Evolutionary conservation across 2,888 invertebrate species (phyloP).

Genomic region (Rhagonycha fulva): DNA sequence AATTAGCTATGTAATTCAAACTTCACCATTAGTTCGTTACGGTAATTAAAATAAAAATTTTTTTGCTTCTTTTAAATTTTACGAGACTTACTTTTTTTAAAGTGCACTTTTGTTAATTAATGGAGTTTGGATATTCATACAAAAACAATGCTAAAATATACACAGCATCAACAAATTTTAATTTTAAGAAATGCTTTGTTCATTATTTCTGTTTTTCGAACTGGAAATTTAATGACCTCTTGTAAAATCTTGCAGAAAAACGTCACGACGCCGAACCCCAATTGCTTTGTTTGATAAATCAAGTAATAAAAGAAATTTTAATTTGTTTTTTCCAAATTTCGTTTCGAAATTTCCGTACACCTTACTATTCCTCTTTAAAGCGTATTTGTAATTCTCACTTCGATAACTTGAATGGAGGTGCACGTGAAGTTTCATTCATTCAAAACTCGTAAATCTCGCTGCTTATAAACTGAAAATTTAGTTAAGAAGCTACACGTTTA

Average conservation of each 20-base stretch:
- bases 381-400: not conserved
- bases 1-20: not conserved
- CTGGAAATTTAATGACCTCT: slow-evolving; percentile 29
- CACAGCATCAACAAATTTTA: slow-evolving; percentile 27
- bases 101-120: not conserved
- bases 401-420: not conserved
- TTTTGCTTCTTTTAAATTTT: not conserved
- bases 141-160: not conserved
- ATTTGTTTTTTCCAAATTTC: slow-evolving; percentile 1
- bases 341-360: not conserved
- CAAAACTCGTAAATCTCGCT: not conserved
- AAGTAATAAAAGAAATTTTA: not conserved
- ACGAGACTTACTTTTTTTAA: not conserved
- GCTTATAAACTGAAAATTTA: not conserved
- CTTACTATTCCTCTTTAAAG: not conserved
- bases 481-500: not conserved
- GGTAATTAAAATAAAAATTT: not conserved
- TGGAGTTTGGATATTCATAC: not conserved
- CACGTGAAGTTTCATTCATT: not conserved
- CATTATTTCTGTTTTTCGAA: slow-evolving; percentile 29
- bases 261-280: not conserved
- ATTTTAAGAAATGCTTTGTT: slow-evolving; percentile 28
- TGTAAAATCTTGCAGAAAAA: slow-evolving; percentile 16
- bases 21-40: not conserved
- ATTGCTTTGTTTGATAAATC: not conserved